Base-by-base conservation (phyloP, 2,797 vertebrate genomes). In the Poecilia gillii region DNA sequence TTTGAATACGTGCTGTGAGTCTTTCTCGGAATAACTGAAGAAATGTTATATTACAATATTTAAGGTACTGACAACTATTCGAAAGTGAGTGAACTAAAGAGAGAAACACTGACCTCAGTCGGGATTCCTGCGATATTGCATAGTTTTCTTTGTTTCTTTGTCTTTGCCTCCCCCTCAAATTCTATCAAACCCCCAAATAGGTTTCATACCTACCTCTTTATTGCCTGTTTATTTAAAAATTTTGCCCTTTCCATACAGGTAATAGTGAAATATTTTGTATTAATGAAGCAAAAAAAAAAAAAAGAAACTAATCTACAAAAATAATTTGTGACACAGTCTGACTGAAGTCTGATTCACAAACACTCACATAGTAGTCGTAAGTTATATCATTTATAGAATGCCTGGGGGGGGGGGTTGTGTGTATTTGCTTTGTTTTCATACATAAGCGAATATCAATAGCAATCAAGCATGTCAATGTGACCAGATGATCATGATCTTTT, bases 61-160 rank as follows among this genome's bases (percentile, higher is more conserved):
- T 45, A 18, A 28, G 41, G 13, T 46, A 28, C 43, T 14, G 41
- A 46, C 25, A 71, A 71, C 41, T 71, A 14, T 71, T 43, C 68
- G 43, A 71, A 28, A 71, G 25, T 16, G 39, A n/a, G 23, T 13
- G 66, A 43, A 70, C 4, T 25, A n/a, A 9, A 28, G 84, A 77
- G 86, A 85, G 77, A 87, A 92, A 92, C 78, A 93, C 83, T 90
- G 93, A 84, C 92, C 88, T 76, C 94, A 81, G 72, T 77, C 85
- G 93, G 87, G 1, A 0, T 11, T 39, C 41, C 16, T 57, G 16
- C 6, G 64, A 57, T 20, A 85, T 77, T 89, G 88, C 88, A 82
- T 2, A 3, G 49, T 33, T 68, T 77, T 23, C 36, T 53, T n/a
- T 73, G 11, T 70, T 31, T 70, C 62, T 75, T 80, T 81, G 74